A percentile compares a stretch with the other conserved stretches of the same genome.
Conservation (phyloP, 2,888 invertebrate species). For the Standfussiana lucernea region DNA sequence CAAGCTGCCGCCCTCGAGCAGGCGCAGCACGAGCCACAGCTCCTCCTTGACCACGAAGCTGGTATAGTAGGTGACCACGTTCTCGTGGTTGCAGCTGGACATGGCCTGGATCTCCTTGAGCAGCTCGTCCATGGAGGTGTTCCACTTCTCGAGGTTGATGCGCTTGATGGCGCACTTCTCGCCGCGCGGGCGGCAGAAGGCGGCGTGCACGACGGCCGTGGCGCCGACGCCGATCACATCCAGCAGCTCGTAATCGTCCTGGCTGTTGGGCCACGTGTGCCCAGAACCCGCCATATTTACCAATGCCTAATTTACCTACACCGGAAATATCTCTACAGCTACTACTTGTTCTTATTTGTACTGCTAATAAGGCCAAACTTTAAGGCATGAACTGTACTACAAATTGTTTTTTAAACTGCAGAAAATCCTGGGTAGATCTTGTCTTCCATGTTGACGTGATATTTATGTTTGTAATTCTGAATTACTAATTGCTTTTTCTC, state of each 20-base stretch:
- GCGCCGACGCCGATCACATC: constrained; percentile 99
- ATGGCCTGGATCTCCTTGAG: constrained; percentile 98
- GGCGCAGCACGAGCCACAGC: constrained; percentile 98
- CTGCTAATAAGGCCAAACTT: constrained; percentile 81
- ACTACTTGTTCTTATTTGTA: constrained; percentile 72
- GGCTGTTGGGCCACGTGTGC: constrained; percentile 96
- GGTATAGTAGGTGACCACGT: constrained; percentile 99
- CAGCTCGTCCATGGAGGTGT: constrained; percentile 99
- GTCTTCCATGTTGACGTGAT: constrained; percentile 86
- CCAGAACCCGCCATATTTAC: constrained; percentile 82
- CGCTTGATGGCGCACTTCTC: constrained; percentile 99
- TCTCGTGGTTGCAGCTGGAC: constrained; percentile 99
- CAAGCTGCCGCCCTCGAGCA: constrained; percentile 98
- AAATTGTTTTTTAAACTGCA: constrained; percentile 63
- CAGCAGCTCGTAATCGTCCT: constrained; percentile 97
- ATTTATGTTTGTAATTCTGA: constrained; percentile 78
- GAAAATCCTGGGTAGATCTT: constrained; percentile 71
- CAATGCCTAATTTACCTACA: constrained; percentile 41
- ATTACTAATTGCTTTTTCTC: constrained; percentile 71
- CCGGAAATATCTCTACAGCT: constrained; percentile 81
- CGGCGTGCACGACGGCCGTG: constrained; percentile 99
- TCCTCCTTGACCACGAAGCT: constrained; percentile 99
- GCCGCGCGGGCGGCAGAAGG: constrained; percentile 97
- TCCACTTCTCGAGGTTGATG: constrained; percentile 99
- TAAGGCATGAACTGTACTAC: constrained; percentile 77